Evolutionary conservation across 37 sponge, comb jelly and placozoan genomes (phyloP).

Genomic region (Halisarca cf. caerulea): DNA sequence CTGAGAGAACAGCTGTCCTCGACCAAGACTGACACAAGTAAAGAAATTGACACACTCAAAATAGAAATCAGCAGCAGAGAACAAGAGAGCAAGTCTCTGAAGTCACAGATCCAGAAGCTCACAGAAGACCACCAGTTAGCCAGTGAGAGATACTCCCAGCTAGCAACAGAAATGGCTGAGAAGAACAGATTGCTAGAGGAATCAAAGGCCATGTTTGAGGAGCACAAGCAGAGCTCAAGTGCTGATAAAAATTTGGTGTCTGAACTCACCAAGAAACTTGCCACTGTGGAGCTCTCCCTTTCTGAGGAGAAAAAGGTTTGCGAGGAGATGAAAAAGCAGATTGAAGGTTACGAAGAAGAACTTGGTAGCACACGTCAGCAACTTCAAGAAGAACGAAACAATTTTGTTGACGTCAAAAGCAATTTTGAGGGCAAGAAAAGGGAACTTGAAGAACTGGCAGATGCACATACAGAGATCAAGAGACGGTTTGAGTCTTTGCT

Average conservation of each 20-base stretch:
- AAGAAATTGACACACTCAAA: background rate
- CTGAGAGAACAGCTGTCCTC: background rate
- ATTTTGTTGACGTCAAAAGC: too few relatives aligned
- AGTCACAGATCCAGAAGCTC: conserved; percentile 26
- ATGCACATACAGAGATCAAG: background rate
- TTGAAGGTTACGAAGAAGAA: too few relatives aligned
- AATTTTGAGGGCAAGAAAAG: too few relatives aligned
- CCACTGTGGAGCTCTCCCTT: background rate
- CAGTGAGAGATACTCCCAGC: too few relatives aligned
- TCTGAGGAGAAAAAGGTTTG: too few relatives aligned
- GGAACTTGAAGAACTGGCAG: background rate
- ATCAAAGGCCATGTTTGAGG: background rate
- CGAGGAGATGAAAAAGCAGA: too few relatives aligned
- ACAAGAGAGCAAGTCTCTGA: conserved; percentile 22
- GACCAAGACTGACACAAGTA: background rate
- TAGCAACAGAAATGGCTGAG: too few relatives aligned
- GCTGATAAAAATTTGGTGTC: background rate
- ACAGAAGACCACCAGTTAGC: too few relatives aligned
- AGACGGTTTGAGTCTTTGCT: background rate
- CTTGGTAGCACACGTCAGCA: too few relatives aligned
- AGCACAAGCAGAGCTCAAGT: background rate
- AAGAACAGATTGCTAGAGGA: background rate
- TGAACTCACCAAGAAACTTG: background rate
- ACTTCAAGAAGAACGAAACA: too few relatives aligned
- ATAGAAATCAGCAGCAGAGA: conserved; percentile 15